A percentile compares a stretch with the other conserved stretches of the same genome.
Evolutionary conservation across 2,113 vertebrate genomes (phyloP).

Genomic region (Oxyura jamaicensis): DNA sequence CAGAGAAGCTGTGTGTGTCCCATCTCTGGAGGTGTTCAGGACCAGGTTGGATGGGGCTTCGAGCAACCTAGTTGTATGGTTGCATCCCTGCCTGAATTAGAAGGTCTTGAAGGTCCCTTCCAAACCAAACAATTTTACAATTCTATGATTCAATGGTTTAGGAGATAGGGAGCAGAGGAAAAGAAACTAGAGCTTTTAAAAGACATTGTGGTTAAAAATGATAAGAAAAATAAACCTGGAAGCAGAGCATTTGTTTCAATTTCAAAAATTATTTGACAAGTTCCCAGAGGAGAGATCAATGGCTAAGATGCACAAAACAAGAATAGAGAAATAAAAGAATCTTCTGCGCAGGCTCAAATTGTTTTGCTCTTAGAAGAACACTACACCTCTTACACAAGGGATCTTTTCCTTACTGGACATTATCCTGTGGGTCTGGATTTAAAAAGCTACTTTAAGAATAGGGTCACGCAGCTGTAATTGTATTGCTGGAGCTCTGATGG

Average conservation of each 20-base stretch:
- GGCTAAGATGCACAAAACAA: background rate
- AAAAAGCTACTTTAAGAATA: background rate
- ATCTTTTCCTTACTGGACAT: background rate
- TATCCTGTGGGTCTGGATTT: background rate
- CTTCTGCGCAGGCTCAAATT: background rate
- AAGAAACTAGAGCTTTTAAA: background rate
- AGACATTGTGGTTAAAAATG: slow-evolving; percentile 6
- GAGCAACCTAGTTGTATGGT: background rate
- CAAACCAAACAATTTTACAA: background rate
- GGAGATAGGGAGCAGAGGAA: background rate
- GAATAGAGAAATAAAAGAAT: background rate
- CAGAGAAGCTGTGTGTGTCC: background rate
- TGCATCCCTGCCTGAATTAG: background rate
- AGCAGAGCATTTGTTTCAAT: slow-evolving; percentile 45
- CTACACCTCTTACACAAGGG: background rate
- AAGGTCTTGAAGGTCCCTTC: background rate
- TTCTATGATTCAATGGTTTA: background rate
- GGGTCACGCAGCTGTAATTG: background rate
- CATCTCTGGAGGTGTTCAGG: background rate
- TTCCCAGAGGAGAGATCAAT: slow-evolving; percentile 31
- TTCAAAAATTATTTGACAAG: slow-evolving; percentile 40
- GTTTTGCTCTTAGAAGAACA: background rate
- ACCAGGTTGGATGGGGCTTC: background rate
- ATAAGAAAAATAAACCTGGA: slow-evolving; percentile 37
- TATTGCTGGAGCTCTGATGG: background rate